phyloP scores from a whole-genome alignment of 2,113 vertebrate species.

The Furnarius figulus region DNA sequence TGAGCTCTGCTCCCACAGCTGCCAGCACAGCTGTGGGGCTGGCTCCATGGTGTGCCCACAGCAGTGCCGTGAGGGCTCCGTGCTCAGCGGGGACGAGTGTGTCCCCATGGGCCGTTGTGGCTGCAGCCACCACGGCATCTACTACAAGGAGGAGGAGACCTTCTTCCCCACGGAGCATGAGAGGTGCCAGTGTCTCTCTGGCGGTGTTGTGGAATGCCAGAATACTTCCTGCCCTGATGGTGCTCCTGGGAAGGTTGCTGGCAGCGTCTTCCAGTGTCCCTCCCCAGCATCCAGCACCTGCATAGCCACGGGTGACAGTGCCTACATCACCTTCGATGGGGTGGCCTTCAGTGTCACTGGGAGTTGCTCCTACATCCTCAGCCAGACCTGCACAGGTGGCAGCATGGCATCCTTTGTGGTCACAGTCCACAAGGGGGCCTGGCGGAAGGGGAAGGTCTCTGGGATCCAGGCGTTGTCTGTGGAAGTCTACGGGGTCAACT shows the following conservation, averaged over 20 bases:
- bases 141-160: slow-evolving; percentile 51
- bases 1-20: not conserved
- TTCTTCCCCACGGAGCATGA: slow-evolving; percentile 57
- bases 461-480: slow-evolving; percentile 7
- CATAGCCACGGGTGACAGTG: slow-evolving; percentile 27
- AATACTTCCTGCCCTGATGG: slow-evolving; percentile 31
- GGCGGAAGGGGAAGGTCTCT: not conserved
- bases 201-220: slow-evolving; percentile 64
- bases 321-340: slow-evolving; percentile 71
- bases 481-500: slow-evolving; percentile 24
- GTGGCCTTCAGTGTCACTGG: slow-evolving; percentile 58
- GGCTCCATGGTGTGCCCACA: not conserved
- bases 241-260: slow-evolving; percentile 38
- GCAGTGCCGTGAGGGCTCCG: slow-evolving; percentile 30
- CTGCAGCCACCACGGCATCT: slow-evolving; percentile 69
- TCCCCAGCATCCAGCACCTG: not conserved
- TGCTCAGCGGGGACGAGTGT: slow-evolving; percentile 67
- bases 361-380: slow-evolving; percentile 69
- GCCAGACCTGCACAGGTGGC: not conserved
- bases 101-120: slow-evolving; percentile 74
- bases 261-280: slow-evolving; percentile 62
- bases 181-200: slow-evolving; percentile 44
- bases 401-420: not conserved
- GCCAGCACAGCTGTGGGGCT: not conserved
- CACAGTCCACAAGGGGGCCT: slow-evolving; percentile 30